Base-by-base conservation (phyloP, 2,888 invertebrate genomes). In the Tenthredo scrophulariae region DNA sequence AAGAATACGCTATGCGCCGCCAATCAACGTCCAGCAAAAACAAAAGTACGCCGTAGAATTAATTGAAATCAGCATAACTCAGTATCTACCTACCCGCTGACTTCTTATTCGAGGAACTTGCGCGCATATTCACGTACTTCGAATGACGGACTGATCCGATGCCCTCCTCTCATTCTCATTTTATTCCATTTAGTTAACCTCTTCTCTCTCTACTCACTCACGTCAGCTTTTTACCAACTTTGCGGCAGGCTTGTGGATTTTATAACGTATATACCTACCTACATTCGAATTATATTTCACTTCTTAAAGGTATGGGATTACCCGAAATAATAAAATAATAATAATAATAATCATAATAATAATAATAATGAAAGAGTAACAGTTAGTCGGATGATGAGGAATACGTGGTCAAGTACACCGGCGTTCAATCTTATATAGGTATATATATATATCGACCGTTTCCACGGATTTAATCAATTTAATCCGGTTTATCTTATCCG, bases 61-160 rank as follows among this genome's bases (percentile, higher is more conserved):
- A 89, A 90, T 90, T 89, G 89, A 90, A 90, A 90, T 89, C 89
- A 89, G 90, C 89, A 89, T 90, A 90, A 88, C 88, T 90, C 87
- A 86, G 50, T 29, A 15, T 2, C 18, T 74, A 43, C 26, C 70
- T 74, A 26, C 50, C 15, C 4, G 15, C n/a, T 26, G 10, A 75
- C 77, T 54, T 77, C 33, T 77, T 77, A 18, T 74, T 74, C 77
- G 77, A 54, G 54, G 77, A 77, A 77, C 50, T 77, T 33, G 67
- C 72, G 72, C 40, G 72, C 43, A 74, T 74, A 74, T 74, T 74
- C 72, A 43, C 72, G 67, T 70, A 70, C 72, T 43, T 37, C 72
- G 72, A 37, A 22, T 74, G 40, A 74, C 43, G 43, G 46, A 54
- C 50, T 29, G 46, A 50, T 29, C 22, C 72, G n/a, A 74, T 67